These are phyloP conservation scores for Apodemia mormo DNA, from an alignment of 2,888 invertebrate species.

Conservation along the genomic window DNA sequence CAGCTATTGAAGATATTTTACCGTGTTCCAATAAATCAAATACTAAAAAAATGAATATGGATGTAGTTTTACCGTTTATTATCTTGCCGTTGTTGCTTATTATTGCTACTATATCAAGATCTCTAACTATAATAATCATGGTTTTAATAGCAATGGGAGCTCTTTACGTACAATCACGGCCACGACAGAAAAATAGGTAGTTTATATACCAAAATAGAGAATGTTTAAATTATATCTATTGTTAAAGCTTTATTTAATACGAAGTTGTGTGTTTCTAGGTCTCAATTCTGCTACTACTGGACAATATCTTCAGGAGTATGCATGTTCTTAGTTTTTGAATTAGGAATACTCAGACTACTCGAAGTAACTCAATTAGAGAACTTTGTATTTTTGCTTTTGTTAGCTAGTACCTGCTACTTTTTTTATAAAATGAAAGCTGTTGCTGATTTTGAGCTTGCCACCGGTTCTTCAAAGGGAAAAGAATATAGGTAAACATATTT, in stretches of 20 bases:
- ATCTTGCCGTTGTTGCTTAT: constrained; percentile 63
- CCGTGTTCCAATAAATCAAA: constrained; percentile 49
- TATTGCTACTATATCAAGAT: constrained; percentile 60
- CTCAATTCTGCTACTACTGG: constrained; percentile 90
- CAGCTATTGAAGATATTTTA: constrained; percentile 59
- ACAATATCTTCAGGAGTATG: constrained; percentile 84
- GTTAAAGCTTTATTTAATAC: background rate
- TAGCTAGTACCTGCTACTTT: constrained; percentile 61
- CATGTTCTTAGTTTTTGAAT: constrained; percentile 86
- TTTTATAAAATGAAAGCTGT: constrained; percentile 72
- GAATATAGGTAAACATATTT: constrained; percentile 61
- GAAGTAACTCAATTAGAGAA: constrained; percentile 82
- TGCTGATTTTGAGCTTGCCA: constrained; percentile 67
- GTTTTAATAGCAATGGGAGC: constrained; percentile 68
- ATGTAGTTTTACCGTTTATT: constrained; percentile 65
- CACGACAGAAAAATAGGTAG: constrained; percentile 72
- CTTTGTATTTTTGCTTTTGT: constrained; percentile 66
- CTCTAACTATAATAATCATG: constrained; percentile 62
- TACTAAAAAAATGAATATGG: constrained; percentile 61
- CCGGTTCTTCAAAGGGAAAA: constrained; percentile 68
- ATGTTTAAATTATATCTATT: background rate
- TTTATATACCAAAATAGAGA: background rate
- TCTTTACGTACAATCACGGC: constrained; percentile 66
- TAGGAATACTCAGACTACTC: constrained; percentile 85
- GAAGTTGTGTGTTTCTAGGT: constrained; percentile 60